Base-by-base conservation (phyloP, 2,797 vertebrate species). In the Champsocephalus gunnari region DNA sequence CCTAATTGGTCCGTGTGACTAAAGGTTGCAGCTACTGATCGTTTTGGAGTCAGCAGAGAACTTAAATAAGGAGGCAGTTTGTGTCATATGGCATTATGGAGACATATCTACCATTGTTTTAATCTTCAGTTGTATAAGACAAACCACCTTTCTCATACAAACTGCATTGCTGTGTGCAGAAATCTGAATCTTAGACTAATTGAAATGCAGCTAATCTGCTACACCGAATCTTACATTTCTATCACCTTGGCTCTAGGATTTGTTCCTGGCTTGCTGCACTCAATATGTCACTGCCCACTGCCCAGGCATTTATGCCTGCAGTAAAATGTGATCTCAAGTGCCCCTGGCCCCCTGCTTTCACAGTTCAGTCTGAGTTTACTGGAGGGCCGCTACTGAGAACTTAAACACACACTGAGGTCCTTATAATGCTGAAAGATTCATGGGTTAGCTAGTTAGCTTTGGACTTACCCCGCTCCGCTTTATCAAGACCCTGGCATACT, bases 321-420 rank as follows among this genome's bases (percentile, higher is more conserved):
- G 55, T 87, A 85, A 91, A 88, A 89, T 83, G 81, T 79, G 83
- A 90, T 87, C 85, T 77, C 53, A 49, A 76, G 74, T 84, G 66
- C 47, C 60, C 66, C 47, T 19, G 54, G 51, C 66, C 45, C n/a
- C 57, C 4, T 38, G 43, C 66, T 73, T 65, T 85, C 51, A 72
- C 55, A 67, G 54, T 62, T 69, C 62, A 59, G 58, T 67, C 65
- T 78, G 56, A 79, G 79, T 83, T 72, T 71, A 47, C 48, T 73
- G 45, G 32, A 34, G 43, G 7, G 14, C 7, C 2, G 1, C 48
- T 16, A 12, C 21, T 34, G 59, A 63, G 45, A 76, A 72, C 24
- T 83, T 53, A 14, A 76, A 59, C 57, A 56, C 64, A 65, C 34
- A 34, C 49, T 61, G 38, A 43, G 68, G 58, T 3, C 0, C 1